Evolutionary conservation across 2,113 vertebrate genomes (phyloP).

Genomic region (Cyphomyrus plagiostoma): DNA sequence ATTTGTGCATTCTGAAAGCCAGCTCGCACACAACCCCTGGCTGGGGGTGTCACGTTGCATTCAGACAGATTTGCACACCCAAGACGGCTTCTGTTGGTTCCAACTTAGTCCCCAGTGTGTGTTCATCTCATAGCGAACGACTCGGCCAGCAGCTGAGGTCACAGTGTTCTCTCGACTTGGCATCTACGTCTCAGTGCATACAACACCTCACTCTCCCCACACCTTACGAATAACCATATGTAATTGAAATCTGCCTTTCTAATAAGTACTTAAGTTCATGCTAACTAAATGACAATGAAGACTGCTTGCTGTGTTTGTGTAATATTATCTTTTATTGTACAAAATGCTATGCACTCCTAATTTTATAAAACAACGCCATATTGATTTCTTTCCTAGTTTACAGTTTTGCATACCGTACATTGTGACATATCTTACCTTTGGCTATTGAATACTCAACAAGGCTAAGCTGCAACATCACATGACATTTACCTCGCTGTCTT

Average conservation of each 20-base stretch:
- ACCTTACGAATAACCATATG: not conserved
- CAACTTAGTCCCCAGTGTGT: not conserved
- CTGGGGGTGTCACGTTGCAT: not conserved
- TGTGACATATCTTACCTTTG: not conserved
- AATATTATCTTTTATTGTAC: not conserved
- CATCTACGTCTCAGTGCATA: not conserved
- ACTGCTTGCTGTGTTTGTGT: not conserved
- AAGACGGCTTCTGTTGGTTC: slow-evolving; percentile 3
- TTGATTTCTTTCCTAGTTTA: not conserved
- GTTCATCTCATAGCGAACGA: not conserved
- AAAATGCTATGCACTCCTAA: not conserved
- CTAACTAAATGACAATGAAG: not conserved
- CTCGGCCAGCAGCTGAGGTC: not conserved
- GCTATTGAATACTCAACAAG: not conserved
- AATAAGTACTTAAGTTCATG: not conserved
- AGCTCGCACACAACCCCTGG: not conserved
- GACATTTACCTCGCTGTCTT: not conserved
- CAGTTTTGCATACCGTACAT: not conserved
- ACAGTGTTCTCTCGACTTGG: not conserved
- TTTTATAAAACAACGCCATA: not conserved
- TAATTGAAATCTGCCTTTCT: not conserved
- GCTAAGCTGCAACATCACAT: not conserved
- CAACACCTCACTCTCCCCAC: not conserved
- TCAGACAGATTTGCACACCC: slow-evolving; percentile 2
- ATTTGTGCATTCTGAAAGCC: not conserved